Evolutionary conservation across 2,113 vertebrate genomes (phyloP).

Genomic region (Dasyurus viverrinus): DNA sequence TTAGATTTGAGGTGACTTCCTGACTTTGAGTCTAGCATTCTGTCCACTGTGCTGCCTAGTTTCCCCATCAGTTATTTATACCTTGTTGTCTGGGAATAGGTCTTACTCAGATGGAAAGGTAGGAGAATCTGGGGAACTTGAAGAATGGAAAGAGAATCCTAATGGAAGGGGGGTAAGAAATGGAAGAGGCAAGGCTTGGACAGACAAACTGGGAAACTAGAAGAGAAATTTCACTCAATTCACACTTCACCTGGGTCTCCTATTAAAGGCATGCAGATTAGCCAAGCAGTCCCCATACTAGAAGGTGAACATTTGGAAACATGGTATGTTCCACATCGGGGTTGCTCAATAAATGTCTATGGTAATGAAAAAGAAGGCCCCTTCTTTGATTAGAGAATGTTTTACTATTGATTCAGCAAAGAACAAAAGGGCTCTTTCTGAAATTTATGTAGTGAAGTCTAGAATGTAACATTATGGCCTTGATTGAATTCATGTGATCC

Average conservation of each 20-base stretch:
- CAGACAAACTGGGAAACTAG: background rate
- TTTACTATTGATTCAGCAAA: slow-evolving; percentile 7
- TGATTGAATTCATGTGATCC: background rate
- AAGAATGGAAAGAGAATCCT: background rate
- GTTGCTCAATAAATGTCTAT: background rate
- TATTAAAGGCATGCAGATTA: background rate
- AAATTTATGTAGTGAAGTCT: background rate
- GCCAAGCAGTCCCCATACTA: background rate
- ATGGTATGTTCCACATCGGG: background rate
- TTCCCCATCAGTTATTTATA: background rate
- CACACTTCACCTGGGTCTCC: background rate
- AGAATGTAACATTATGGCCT: background rate
- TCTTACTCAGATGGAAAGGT: background rate
- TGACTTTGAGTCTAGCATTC: too few relatives aligned
- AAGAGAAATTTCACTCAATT: background rate
- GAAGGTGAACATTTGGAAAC: background rate
- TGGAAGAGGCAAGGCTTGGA: background rate
- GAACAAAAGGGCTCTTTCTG: background rate
- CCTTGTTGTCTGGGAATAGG: background rate
- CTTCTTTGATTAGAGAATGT: background rate
- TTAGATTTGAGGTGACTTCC: too few relatives aligned
- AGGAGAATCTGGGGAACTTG: background rate
- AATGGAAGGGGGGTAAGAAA: background rate
- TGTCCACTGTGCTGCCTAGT: background rate
- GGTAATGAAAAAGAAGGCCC: background rate